A percentile compares a stretch with the other conserved stretches of the same genome.
Conservation (phyloP, 1,140 invertebrate genomes). For the Bradysia coprophila region DNA sequence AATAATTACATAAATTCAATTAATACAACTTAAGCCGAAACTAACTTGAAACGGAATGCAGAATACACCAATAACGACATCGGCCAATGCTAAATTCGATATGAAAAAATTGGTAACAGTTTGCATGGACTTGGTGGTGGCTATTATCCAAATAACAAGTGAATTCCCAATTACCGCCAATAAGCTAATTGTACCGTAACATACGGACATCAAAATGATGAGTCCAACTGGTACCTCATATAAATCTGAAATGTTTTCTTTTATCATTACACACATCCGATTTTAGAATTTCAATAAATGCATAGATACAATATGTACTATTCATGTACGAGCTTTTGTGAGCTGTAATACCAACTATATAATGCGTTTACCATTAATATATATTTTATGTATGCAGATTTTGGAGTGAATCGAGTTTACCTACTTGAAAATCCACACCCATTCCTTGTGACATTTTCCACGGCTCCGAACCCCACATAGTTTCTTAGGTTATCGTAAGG, state of each 20-base stretch:
- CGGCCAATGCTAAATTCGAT: conserved; percentile 55
- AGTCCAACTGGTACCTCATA: conserved; percentile 56
- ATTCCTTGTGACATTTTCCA: too few relatives aligned
- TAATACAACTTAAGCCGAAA: neutral
- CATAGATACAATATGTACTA: too few relatives aligned
- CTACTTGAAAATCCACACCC: too few relatives aligned
- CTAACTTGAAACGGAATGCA: conserved; percentile 63
- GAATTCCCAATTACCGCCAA: conserved; percentile 63
- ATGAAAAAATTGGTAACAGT: conserved; percentile 71
- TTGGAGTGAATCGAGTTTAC: too few relatives aligned
- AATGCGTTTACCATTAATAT: too few relatives aligned
- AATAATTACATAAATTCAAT: neutral
- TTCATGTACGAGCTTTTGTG: too few relatives aligned
- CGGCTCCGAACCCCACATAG: too few relatives aligned
- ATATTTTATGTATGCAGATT: too few relatives aligned
- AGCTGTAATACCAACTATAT: too few relatives aligned
- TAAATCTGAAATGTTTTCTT: too few relatives aligned
- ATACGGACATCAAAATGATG: conserved; percentile 50
- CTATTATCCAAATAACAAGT: conserved; percentile 64
- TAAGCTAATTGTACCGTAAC: conserved; percentile 65
- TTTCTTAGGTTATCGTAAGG: too few relatives aligned
- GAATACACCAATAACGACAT: conserved; percentile 60
- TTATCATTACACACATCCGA: conserved; percentile 1
- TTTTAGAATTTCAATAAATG: too few relatives aligned
- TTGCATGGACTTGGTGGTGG: conserved; percentile 51